Evolutionary conservation across 2,113 vertebrate genomes (phyloP).

Genomic region (Synodontis membranacea): DNA sequence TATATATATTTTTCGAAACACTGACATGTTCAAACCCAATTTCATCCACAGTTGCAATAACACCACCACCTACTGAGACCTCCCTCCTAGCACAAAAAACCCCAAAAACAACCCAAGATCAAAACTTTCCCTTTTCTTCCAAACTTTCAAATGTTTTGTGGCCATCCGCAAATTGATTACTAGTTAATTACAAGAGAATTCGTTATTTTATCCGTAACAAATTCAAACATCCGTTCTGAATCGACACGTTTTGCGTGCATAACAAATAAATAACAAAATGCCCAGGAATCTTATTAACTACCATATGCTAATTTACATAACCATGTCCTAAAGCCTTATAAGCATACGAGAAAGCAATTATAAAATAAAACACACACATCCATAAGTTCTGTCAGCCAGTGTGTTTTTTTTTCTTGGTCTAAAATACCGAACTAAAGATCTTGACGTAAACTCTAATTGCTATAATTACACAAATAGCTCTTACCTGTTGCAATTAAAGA

Average conservation of each 20-base stretch:
- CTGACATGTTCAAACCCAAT: not conserved
- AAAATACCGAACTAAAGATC: not conserved
- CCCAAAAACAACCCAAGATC: too few species aligned
- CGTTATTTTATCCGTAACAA: not conserved
- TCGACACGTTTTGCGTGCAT: not conserved
- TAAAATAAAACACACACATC: not conserved
- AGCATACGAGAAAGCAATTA: not conserved
- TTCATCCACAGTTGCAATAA: not conserved
- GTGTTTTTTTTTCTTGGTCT: not conserved
- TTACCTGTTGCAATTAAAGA: not conserved
- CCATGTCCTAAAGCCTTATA: not conserved
- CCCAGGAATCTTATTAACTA: not conserved
- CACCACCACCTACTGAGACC: not conserved
- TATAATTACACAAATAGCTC: conserved; percentile 1
- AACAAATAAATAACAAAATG: not conserved
- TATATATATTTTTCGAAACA: too few species aligned
- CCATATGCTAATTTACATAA: not conserved
- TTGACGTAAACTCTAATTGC: not conserved
- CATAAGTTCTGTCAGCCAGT: not conserved
- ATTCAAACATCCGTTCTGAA: not conserved
- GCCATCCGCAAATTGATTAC: not conserved
- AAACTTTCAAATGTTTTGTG: not conserved
- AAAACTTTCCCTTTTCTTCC: not conserved
- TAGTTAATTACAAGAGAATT: not conserved
- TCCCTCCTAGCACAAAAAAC: not conserved